A percentile compares a stretch with the other conserved stretches of the same genome.
Evolutionary conservation across 2,113 vertebrate species (phyloP).

Genomic region (Suncus etruscus): DNA sequence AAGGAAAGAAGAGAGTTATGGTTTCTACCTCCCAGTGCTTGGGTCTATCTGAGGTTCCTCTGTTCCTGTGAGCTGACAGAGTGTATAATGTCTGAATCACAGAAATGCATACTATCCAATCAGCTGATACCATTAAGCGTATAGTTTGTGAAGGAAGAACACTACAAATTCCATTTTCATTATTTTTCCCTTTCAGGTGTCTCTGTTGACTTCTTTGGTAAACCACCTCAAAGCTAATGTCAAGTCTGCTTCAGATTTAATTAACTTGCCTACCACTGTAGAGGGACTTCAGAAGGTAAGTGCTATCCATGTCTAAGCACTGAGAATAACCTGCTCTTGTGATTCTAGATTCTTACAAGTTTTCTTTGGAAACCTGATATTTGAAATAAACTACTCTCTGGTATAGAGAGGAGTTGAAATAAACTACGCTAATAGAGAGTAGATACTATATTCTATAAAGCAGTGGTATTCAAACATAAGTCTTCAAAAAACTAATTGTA

Average conservation of each 20-base stretch:
- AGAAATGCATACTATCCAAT: neutral
- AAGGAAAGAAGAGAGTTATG: slow-evolving; percentile 25
- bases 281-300: slow-evolving; percentile 97
- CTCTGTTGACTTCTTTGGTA: slow-evolving; percentile 91
- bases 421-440: neutral
- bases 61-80: slow-evolving; percentile 17
- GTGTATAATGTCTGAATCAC: neutral
- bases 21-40: slow-evolving; percentile 40
- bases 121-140: neutral
- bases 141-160: slow-evolving; percentile 46
- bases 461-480: no score
- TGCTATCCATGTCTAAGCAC: neutral
- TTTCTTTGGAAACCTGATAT: slow-evolving; percentile 43
- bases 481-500: no score
- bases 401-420: slow-evolving; percentile 29
- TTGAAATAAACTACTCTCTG: slow-evolving; percentile 51
- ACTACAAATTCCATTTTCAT: slow-evolving; percentile 47
- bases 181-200: slow-evolving; percentile 75
- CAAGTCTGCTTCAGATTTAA: slow-evolving; percentile 95
- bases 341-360: slow-evolving; percentile 39
- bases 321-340: neutral
- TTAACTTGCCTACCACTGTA: slow-evolving; percentile 94
- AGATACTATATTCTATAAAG: neutral
- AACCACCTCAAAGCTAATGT: slow-evolving; percentile 95
- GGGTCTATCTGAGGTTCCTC: slow-evolving; percentile 26